Conservation (phyloP, 2,797 vertebrate genomes). For the Morelia viridis region DNA sequence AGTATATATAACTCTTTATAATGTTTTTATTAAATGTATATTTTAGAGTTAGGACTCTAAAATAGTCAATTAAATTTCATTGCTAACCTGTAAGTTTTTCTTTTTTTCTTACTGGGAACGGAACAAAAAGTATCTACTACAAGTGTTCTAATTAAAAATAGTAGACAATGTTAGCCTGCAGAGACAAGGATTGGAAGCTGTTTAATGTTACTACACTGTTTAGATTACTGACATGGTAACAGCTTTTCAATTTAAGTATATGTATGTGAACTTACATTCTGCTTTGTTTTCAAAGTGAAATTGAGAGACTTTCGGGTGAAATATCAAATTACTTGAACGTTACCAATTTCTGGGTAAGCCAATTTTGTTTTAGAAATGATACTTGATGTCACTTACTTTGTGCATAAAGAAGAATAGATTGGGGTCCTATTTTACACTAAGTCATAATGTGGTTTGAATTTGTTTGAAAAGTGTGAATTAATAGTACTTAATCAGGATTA, state of each 20-base stretch:
- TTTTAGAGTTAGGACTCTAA: background rate
- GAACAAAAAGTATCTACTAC: background rate
- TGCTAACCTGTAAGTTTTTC: background rate
- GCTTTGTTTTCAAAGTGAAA: slow-evolving; percentile 40
- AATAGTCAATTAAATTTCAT: background rate
- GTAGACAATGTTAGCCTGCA: background rate
- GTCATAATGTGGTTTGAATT: background rate
- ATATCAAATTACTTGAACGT: slow-evolving; percentile 34
- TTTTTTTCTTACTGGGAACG: background rate
- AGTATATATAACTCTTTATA: background rate
- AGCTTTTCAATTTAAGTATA: background rate
- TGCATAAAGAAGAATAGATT: background rate
- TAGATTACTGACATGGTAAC: background rate
- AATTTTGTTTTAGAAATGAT: background rate
- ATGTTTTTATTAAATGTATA: background rate
- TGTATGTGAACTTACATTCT: slow-evolving; percentile 7
- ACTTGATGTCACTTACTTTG: background rate
- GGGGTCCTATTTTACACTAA: background rate
- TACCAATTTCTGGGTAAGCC: slow-evolving; percentile 45
- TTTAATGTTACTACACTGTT: background rate
- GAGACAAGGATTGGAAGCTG: background rate
- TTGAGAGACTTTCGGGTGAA: slow-evolving; percentile 44
- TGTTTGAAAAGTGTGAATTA: background rate
- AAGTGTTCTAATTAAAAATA: background rate
- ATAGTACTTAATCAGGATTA: background rate